Evolutionary conservation across 2,113 vertebrate genomes (phyloP).

Genomic region (Varanus komodoensis): DNA sequence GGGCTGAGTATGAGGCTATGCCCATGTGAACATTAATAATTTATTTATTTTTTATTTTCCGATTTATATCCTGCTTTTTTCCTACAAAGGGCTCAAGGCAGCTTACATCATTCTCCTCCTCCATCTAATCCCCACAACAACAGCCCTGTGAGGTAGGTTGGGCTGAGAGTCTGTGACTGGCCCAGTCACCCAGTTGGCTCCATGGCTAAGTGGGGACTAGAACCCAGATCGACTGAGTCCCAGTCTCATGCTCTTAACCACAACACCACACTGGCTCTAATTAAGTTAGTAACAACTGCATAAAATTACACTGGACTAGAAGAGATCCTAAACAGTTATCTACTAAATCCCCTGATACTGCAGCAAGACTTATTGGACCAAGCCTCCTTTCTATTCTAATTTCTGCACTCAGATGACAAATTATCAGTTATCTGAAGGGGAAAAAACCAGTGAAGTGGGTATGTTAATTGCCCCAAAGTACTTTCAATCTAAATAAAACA

Average conservation of each 20-base stretch:
- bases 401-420: neutral
- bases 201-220: too few relatives aligned
- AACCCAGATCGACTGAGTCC: too few relatives aligned
- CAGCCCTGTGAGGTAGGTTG: too few relatives aligned
- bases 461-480: neutral
- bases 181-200: too few relatives aligned
- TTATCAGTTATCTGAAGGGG: conserved; percentile 2
- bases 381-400: neutral
- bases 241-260: too few relatives aligned
- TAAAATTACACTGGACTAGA: neutral
- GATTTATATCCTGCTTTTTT: too few relatives aligned
- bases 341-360: neutral
- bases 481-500: conserved; percentile 35
- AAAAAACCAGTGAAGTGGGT: conserved; percentile 10
- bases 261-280: neutral
- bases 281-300: neutral
- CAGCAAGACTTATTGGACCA: neutral
- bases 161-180: too few relatives aligned
- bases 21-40: neutral
- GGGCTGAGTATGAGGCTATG: neutral
- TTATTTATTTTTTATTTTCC: too few relatives aligned
- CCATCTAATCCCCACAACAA: too few relatives aligned
- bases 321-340: neutral
- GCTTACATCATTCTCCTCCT: too few relatives aligned
- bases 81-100: too few relatives aligned